These are phyloP conservation scores for Gallinago paraguaiae DNA, from an alignment of 2,113 vertebrate species.

Conservation along the genomic window DNA sequence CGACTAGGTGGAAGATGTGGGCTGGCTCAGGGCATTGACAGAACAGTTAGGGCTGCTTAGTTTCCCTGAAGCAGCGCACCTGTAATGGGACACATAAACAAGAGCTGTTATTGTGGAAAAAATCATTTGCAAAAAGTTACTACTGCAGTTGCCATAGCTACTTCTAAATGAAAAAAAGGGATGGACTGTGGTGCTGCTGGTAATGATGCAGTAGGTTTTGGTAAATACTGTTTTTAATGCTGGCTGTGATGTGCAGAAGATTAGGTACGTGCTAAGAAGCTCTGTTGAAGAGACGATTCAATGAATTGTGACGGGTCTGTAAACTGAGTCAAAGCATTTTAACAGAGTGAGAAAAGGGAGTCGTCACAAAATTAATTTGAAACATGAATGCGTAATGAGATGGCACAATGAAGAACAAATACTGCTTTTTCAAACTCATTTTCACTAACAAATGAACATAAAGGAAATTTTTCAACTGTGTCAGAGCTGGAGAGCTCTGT, in stretches of 20 bases:
- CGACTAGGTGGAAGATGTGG: neutral
- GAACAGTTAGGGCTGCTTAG: neutral
- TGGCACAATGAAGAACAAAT: neutral
- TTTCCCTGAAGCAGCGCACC: neutral
- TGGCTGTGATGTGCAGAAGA: neutral
- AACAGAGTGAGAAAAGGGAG: neutral
- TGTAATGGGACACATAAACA: neutral
- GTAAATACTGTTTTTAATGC: neutral
- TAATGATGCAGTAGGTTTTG: neutral
- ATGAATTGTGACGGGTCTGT: neutral
- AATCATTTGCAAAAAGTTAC: neutral
- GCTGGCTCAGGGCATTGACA: neutral
- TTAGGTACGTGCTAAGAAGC: neutral
- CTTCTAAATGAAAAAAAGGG: neutral
- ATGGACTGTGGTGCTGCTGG: neutral
- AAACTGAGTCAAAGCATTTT: constrained; percentile 1
- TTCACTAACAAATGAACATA: neutral
- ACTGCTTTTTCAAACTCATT: neutral
- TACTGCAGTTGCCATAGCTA: constrained; percentile 3
- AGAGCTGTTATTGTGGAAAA: neutral
- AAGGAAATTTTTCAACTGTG: neutral
- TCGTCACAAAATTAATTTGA: neutral
- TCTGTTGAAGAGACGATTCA: neutral
- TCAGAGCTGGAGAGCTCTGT: neutral
- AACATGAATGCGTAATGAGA: neutral